Evolutionary conservation across 2,888 invertebrate species (phyloP).

Genomic region (Cepaea hortensis): DNA sequence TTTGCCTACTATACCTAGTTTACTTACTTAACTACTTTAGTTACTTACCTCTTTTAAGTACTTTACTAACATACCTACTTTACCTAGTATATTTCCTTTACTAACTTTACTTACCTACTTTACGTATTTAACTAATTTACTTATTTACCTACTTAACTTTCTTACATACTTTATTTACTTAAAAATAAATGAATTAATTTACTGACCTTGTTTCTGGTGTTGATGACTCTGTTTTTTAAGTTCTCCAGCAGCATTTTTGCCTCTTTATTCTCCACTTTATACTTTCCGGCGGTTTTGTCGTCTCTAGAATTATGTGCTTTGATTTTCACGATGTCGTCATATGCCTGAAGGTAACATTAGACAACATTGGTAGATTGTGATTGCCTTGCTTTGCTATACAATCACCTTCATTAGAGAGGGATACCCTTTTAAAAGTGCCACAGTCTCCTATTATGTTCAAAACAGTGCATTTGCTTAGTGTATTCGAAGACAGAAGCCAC

Average conservation of each 20-base stretch:
- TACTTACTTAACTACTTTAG: too few relatives aligned
- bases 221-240: slow-evolving; percentile 60
- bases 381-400: too few relatives aligned
- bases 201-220: slow-evolving; percentile 51
- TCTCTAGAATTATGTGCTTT: slow-evolving; percentile 60
- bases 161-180: not conserved
- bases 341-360: slow-evolving; percentile 51
- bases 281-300: slow-evolving; percentile 62
- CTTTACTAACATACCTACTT: too few relatives aligned
- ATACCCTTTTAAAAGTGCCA: not conserved
- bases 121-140: too few relatives aligned
- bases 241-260: slow-evolving; percentile 61
- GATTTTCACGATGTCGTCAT: slow-evolving; percentile 61
- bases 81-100: too few relatives aligned
- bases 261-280: slow-evolving; percentile 63
- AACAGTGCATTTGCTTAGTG: not conserved
- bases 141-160: too few relatives aligned
- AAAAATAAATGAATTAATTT: not conserved
- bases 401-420: too few relatives aligned
- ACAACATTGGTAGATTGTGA: too few relatives aligned
- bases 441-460: not conserved
- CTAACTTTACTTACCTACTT: too few relatives aligned
- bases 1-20: too few relatives aligned
- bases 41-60: too few relatives aligned
- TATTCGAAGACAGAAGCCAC: too few relatives aligned